Conservation (phyloP, 2,797 vertebrate species). For the Cossypha polioptera region DNA sequence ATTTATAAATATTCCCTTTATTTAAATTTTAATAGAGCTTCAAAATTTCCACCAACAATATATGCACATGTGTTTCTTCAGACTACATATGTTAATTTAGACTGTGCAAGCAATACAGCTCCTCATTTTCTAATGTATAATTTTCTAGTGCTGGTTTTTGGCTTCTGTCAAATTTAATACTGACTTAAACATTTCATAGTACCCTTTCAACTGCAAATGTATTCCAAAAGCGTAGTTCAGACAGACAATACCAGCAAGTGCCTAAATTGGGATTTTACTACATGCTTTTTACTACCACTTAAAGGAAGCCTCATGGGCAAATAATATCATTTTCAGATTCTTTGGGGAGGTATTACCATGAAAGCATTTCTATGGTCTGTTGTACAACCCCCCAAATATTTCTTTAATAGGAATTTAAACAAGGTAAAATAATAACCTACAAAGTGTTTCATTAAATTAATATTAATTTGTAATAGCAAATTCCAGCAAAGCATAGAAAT, state of each 20-base stretch:
- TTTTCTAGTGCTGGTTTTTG: background rate
- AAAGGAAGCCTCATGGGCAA: slow-evolving; percentile 27
- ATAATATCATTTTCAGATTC: background rate
- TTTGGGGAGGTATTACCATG: background rate
- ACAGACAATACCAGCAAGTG: background rate
- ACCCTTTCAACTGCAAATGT: background rate
- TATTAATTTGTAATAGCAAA: slow-evolving; percentile 8
- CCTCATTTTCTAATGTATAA: background rate
- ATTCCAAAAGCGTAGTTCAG: background rate
- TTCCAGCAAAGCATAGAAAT: slow-evolving; percentile 25
- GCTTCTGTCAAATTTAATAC: background rate
- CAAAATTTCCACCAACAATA: background rate
- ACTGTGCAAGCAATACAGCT: background rate
- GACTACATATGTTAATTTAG: background rate
- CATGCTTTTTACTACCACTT: background rate
- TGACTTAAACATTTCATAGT: background rate
- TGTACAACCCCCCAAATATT: background rate
- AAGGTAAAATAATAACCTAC: background rate
- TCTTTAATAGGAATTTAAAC: background rate
- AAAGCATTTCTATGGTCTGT: background rate
- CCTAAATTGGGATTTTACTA: background rate
- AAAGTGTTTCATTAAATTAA: background rate
- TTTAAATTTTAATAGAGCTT: background rate
- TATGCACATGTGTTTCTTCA: background rate
- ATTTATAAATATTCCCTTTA: background rate